Evolutionary conservation across 1,140 invertebrate genomes (phyloP), one percentile per base, ranked within the genome.

Genomic region (Cecropterus lyciades): DNA sequence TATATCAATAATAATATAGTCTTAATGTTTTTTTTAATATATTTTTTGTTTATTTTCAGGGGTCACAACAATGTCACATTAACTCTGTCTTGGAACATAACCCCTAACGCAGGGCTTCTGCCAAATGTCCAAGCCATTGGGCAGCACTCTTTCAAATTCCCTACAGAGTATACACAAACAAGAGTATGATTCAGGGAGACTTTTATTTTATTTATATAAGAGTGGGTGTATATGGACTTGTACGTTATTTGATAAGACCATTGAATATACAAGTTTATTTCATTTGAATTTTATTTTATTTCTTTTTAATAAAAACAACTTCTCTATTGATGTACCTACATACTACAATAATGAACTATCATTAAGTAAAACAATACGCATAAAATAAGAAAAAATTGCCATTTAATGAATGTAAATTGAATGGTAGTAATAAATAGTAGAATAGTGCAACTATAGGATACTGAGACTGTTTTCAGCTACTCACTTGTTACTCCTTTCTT

Each of bases 81-180:
- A 52, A 96, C 95, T n/a, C 89, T 99, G 11, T 98, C 97, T 0
- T 99, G 98, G 98, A 99, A 99, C 91, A 97, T 99, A 37, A 98
- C 99, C 73, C 99, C 99, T 42, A 99, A 99, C 94, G 98, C 99
- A 76, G 99, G 99, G 42, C 93, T 97, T 59, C 92, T 99, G 63
- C 98, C 98, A 17, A 97, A 96, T 77, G 94, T 99, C 33, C 94
- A 95, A 89, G 96, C 97, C 11, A 92, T 94, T 75, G 98, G 97
- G 51, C 94, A 94, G 66, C 97, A 99, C 86, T 95, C 94, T 51
- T 98, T 99, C 86, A 94, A 95, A 87, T 99, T 99, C 85, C 98
- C 98, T 15, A 91, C 94, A 65, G 96, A 98, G 78, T 99, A 99
- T 87, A 96, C 97, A 30, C 95, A 94, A 60, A 94, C 95, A 37